Conservation (phyloP, 2,113 vertebrate genomes). For the Labrus mixtus region DNA sequence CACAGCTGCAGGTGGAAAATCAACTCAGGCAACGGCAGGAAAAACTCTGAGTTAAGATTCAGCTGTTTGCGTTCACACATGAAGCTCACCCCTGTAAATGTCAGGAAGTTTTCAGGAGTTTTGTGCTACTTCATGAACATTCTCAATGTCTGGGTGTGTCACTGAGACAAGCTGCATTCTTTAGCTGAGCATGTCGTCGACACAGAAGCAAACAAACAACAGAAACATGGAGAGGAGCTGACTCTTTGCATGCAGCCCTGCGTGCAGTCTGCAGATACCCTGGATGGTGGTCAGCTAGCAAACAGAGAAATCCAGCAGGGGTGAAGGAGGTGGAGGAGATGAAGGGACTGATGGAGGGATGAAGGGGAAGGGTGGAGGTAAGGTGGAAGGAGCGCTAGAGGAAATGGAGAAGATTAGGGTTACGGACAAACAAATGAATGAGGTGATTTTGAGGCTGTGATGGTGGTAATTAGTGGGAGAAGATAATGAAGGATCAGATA, state of each 20-base stretch:
- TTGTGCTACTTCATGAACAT: no score
- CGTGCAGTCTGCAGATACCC: conserved; percentile 61
- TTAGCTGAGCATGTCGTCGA: not conserved
- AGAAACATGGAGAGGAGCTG: conserved; percentile 10
- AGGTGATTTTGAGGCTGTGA: not conserved
- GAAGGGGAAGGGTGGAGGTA: conserved; percentile 47
- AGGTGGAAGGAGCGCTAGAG: conserved; percentile 51
- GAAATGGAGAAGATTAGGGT: conserved; percentile 57
- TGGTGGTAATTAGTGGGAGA: conserved; percentile 29
- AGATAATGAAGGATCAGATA: conserved; percentile 6
- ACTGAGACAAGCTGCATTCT: not conserved
- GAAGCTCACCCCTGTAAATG: no score
- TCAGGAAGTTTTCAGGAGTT: no score
- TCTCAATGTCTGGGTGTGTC: not conserved
- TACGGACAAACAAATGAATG: conserved; percentile 30
- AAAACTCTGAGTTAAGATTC: no score
- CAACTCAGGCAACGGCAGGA: no score
- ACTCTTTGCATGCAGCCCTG: conserved; percentile 47
- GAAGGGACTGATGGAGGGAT: conserved; percentile 55
- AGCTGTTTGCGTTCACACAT: no score
- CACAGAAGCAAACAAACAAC: conserved; percentile 1
- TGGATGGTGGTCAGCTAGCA: conserved; percentile 50
- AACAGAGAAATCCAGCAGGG: conserved; percentile 62
- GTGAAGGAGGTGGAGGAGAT: conserved; percentile 42
- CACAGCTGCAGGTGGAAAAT: no score